phyloP scores from a whole-genome alignment of 2,797 vertebrate species.

The Cirrhinus mrigala region DNA sequence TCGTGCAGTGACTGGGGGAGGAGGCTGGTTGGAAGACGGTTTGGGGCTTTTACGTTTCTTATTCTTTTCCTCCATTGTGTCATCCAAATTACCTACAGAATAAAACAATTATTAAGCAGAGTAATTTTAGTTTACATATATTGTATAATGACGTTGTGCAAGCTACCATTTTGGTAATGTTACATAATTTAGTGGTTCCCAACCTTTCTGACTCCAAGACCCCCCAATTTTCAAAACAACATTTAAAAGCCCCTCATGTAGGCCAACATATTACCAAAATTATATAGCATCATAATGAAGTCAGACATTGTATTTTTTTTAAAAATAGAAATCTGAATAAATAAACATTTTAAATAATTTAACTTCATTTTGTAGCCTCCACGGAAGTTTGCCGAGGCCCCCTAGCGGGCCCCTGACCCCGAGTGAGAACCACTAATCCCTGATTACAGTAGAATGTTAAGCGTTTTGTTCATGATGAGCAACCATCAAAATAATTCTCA shows the following conservation, averaged over 20 bases:
- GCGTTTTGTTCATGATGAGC: neutral
- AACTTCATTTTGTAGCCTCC: neutral
- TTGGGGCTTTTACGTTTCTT: conserved; percentile 91
- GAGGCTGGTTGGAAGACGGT: conserved; percentile 81
- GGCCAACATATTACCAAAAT: neutral
- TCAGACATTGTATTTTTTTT: neutral
- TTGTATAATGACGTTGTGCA: neutral
- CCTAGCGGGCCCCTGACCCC: neutral
- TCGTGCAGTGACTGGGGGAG: conserved; percentile 79
- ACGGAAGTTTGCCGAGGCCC: neutral
- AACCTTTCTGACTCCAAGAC: neutral
- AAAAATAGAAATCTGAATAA: too few species aligned
- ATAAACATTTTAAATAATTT: neutral
- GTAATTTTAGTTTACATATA: neutral
- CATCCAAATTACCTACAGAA: conserved; percentile 12
- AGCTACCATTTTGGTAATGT: neutral
- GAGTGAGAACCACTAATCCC: conserved; percentile 1
- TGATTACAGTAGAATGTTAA: neutral
- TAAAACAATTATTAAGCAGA: neutral
- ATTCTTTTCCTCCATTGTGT: conserved; percentile 91
- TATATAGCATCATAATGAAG: neutral
- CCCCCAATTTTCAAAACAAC: neutral
- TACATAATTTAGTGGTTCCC: neutral
- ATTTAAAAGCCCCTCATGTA: neutral
- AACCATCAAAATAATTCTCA: neutral